Conservation (phyloP, 1,140 invertebrate genomes). For the Dendroctonus valens region DNA sequence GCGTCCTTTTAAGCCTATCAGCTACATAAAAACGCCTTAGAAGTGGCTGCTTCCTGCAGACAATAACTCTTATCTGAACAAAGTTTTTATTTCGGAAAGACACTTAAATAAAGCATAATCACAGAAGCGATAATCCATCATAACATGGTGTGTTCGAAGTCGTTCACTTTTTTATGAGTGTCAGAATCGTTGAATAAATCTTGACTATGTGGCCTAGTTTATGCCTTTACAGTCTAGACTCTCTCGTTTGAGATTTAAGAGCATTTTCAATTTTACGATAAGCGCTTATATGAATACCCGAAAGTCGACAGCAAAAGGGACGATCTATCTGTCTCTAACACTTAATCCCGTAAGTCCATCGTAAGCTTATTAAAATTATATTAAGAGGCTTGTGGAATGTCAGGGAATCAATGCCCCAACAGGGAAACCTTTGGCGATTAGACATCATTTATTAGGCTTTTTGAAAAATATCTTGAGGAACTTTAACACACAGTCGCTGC, state of each 20-base stretch:
- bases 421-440: too few species aligned
- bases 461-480: too few species aligned
- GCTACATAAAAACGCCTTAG: too few species aligned
- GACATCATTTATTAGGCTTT: too few species aligned
- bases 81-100: neutral
- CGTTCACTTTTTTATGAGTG: constrained; percentile 19
- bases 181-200: constrained; percentile 24
- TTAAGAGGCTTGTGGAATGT: constrained; percentile 6
- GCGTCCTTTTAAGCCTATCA: too few species aligned
- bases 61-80: neutral
- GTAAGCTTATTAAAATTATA: constrained; percentile 8
- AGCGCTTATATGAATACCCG: constrained; percentile 21
- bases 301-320: constrained; percentile 11
- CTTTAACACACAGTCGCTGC: too few species aligned
- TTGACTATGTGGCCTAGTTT: constrained; percentile 19
- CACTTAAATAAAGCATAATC: constrained; percentile 3
- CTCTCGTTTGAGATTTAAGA: constrained; percentile 13
- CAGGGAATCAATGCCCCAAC: too few species aligned
- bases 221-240: constrained; percentile 24
- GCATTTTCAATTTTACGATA: constrained; percentile 29
- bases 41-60: neutral
- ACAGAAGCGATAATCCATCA: constrained; percentile 19
- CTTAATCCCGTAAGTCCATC: constrained; percentile 16
- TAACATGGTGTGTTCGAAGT: constrained; percentile 5
- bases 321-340: constrained; percentile 18